These are phyloP conservation scores for Acronicta aceris DNA, from an alignment of 2,888 invertebrate species.

Conservation along the genomic window DNA sequence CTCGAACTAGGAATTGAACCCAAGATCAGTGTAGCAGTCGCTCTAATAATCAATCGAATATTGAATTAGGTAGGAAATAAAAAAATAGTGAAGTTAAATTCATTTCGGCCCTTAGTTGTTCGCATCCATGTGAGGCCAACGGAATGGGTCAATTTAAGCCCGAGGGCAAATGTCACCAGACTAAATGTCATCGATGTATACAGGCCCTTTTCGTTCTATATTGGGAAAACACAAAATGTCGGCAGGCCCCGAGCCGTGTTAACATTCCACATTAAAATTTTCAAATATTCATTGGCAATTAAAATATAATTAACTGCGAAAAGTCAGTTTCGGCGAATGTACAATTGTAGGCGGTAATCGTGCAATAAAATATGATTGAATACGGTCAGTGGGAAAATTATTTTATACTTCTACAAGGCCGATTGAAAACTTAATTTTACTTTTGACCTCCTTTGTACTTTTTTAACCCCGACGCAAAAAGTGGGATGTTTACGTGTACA, in stretches of 20 bases:
- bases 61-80: conserved; percentile 25
- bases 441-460: too few species aligned
- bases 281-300: conserved; percentile 50
- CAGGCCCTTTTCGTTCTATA: conserved; percentile 61
- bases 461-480: too few species aligned
- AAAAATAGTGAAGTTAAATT: conserved; percentile 52
- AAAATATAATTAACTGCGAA: conserved; percentile 51
- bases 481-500: too few species aligned
- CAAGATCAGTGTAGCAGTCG: conserved; percentile 15
- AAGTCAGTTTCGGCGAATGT: conserved; percentile 24
- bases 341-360: conserved; percentile 39
- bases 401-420: conserved; percentile 13
- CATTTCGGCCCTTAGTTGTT: conserved; percentile 55
- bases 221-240: conserved; percentile 63
- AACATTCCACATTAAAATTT: conserved; percentile 48
- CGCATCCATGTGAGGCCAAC: conserved; percentile 53
- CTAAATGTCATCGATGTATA: conserved; percentile 70
- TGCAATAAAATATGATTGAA: conserved; percentile 39
- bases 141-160: conserved; percentile 76
- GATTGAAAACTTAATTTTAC: conserved; percentile 25
- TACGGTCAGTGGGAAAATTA: conserved; percentile 28
- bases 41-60: too few species aligned
- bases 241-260: conserved; percentile 46
- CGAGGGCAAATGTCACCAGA: conserved; percentile 75
- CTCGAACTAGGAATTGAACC: too few species aligned